Conservation (phyloP, 2,113 vertebrate species). For the Tragelaphus imberbis region DNA sequence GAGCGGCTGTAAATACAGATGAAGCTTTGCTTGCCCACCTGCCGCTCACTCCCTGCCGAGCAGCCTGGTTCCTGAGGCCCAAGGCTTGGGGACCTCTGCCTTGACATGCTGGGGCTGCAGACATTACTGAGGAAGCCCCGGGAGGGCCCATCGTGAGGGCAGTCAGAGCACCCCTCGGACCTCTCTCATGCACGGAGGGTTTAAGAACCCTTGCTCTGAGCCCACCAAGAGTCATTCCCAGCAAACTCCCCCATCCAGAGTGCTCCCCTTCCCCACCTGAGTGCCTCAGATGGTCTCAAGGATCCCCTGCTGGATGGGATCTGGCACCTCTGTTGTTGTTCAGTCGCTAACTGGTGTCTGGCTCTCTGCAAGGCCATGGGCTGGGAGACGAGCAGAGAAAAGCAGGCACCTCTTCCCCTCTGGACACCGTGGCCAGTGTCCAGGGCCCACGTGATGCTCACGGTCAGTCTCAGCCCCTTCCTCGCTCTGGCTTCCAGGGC, state of each 20-base stretch:
- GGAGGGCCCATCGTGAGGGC: not conserved
- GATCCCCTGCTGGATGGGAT: too few relatives aligned
- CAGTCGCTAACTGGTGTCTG: not conserved
- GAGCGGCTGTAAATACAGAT: not conserved
- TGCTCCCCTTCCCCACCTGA: too few relatives aligned
- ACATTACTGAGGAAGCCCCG: rapidly evolving
- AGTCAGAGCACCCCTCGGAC: not conserved
- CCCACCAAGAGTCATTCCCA: not conserved
- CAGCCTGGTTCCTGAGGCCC: not conserved
- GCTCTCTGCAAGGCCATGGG: not conserved
- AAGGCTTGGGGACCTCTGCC: not conserved
- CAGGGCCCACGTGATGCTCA: not conserved
- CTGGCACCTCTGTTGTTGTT: not conserved
- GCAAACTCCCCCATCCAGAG: not conserved
- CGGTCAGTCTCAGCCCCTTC: too few relatives aligned
- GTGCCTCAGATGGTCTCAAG: not conserved
- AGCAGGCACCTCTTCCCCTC: not conserved
- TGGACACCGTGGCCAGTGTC: not conserved
- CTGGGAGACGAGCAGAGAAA: not conserved
- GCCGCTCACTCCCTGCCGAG: not conserved
- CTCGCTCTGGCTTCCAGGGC: not conserved
- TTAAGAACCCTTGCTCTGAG: not conserved
- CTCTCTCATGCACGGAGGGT: rapidly evolving
- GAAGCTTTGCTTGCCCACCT: not conserved
- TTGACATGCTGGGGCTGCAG: not conserved